phyloP scores from a whole-genome alignment of 2,888 invertebrate species.

The Stenoptilia bipunctidactyla region DNA sequence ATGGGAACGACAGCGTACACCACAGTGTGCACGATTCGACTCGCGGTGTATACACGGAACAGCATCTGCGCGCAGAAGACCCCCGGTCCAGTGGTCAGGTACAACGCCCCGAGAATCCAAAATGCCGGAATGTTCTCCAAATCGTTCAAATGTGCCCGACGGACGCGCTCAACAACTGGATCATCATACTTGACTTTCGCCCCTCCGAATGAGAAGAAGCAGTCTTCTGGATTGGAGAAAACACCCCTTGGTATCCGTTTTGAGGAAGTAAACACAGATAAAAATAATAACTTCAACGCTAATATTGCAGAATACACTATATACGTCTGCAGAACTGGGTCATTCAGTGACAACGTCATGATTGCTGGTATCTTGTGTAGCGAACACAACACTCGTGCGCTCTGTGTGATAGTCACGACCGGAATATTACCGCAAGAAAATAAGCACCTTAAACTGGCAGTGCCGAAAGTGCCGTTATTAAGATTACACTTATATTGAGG shows the following conservation, averaged over 20 bases:
- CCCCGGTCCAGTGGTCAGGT: constrained; percentile 71
- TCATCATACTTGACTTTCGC: constrained; percentile 44
- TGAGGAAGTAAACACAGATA: constrained; percentile 29
- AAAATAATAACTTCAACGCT: constrained; percentile 35
- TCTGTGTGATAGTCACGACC: not conserved
- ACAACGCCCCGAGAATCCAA: constrained; percentile 71
- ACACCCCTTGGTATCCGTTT: constrained; percentile 29
- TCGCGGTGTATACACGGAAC: constrained; percentile 63
- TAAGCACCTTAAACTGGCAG: too few species aligned
- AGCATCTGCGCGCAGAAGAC: constrained; percentile 38
- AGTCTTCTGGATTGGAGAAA: constrained; percentile 46
- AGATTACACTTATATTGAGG: too few species aligned
- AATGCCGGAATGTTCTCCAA: constrained; percentile 79
- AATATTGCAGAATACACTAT: constrained; percentile 44
- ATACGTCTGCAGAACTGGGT: constrained; percentile 40
- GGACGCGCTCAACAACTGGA: constrained; percentile 37
- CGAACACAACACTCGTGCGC: not conserved
- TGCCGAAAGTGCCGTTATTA: too few species aligned
- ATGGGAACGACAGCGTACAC: constrained; percentile 74
- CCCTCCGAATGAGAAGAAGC: constrained; percentile 19
- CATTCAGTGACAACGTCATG: constrained; percentile 29
- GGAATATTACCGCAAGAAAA: constrained; percentile 1
- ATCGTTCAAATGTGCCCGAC: constrained; percentile 77
- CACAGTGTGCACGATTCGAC: constrained; percentile 73
- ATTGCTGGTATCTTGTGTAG: constrained; percentile 10